Conservation (phyloP, 1,140 invertebrate genomes). For the Charaxes varanes region DNA sequence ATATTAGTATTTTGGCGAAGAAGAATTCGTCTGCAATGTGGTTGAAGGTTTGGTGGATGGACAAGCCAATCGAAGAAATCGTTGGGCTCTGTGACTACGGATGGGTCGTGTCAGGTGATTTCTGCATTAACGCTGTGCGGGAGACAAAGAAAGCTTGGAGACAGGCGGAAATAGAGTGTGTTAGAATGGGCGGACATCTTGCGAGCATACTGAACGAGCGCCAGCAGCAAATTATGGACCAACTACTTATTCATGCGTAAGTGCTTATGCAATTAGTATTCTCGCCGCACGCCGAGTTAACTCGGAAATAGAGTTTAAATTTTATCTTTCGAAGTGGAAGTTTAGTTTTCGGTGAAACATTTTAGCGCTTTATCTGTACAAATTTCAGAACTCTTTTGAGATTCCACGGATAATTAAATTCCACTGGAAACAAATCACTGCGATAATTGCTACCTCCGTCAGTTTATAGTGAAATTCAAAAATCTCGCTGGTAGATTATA, state of each 20-base stretch:
- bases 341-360: too few relatives aligned
- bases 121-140: constrained; percentile 78
- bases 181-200: constrained; percentile 77
- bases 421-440: too few relatives aligned
- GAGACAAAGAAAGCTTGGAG: constrained; percentile 75
- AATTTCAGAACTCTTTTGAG: too few relatives aligned
- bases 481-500: too few relatives aligned
- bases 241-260: constrained; percentile 77
- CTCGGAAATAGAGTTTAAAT: too few relatives aligned
- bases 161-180: constrained; percentile 79
- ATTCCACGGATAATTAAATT: too few relatives aligned
- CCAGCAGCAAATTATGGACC: constrained; percentile 77
- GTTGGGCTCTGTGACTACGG: constrained; percentile 78
- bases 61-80: constrained; percentile 72
- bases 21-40: constrained; percentile 57
- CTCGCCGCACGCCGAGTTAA: too few relatives aligned
- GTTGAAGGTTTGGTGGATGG: constrained; percentile 71
- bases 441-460: too few relatives aligned
- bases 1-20: constrained; percentile 51
- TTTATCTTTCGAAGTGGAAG: too few relatives aligned
- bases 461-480: too few relatives aligned
- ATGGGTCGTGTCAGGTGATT: constrained; percentile 76
- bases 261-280: constrained; percentile 23
- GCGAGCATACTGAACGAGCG: constrained; percentile 77
- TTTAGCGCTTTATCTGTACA: too few relatives aligned